A percentile compares a stretch with the other conserved stretches of the same genome.
Evolutionary conservation across 1,140 invertebrate species (phyloP).

Genomic region (Helicoverpa zea): DNA sequence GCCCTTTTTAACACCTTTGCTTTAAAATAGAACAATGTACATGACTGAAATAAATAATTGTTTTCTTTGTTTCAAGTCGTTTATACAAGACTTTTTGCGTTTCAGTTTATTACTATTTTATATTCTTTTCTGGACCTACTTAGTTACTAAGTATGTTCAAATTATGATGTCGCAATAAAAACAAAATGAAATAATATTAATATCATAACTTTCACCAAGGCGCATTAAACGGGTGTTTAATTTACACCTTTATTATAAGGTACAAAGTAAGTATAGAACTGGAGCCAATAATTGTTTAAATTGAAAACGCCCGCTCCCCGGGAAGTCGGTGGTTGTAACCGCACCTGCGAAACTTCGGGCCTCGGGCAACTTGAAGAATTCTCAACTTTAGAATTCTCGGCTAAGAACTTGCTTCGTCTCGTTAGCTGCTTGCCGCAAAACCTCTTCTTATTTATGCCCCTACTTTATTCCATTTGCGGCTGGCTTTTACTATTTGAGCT

Average conservation of each 20-base stretch:
- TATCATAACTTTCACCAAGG: not conserved
- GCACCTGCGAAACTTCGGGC: conserved; percentile 72
- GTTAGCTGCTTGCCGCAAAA: conserved; percentile 79
- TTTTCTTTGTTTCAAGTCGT: conserved; percentile 4
- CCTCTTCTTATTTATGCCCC: conserved; percentile 76
- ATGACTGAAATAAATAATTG: conserved; percentile 22
- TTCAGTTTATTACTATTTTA: not conserved
- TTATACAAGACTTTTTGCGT: conserved; percentile 6
- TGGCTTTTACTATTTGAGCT: conserved; percentile 39
- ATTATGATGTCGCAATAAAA: not conserved
- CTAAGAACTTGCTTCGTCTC: conserved; percentile 75
- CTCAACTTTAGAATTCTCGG: conserved; percentile 72
- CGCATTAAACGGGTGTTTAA: conserved; percentile 10
- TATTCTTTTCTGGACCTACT: not conserved
- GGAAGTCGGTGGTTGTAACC: conserved; percentile 67
- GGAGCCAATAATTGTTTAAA: conserved; percentile 65
- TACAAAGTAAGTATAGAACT: conserved; percentile 20
- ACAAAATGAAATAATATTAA: not conserved
- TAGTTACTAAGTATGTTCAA: not conserved
- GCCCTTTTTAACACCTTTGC: conserved; percentile 12
- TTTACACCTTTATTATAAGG: conserved; percentile 27
- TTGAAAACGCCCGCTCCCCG: conserved; percentile 64
- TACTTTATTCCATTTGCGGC: conserved; percentile 81
- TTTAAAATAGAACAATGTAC: conserved; percentile 19
- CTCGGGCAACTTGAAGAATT: conserved; percentile 75